phyloP scores from a whole-genome alignment of 2,797 vertebrate species.

The Molothrus ater region DNA sequence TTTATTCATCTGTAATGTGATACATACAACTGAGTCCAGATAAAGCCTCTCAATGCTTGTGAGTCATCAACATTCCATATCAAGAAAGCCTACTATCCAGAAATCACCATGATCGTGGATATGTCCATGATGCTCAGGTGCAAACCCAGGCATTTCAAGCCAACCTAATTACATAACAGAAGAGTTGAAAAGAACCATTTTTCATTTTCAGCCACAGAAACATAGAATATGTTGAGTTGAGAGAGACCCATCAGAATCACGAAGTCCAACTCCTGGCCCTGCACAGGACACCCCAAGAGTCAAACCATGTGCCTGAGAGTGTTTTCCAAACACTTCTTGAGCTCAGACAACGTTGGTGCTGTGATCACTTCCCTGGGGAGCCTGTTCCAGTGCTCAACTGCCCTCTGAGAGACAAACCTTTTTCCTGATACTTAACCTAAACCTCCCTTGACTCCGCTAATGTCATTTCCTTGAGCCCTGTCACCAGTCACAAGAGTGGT shows the following conservation, averaged over 20 bases:
- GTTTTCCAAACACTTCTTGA: background rate
- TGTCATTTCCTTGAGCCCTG: background rate
- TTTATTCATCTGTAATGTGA: background rate
- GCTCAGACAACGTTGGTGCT: background rate
- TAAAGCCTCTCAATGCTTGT: background rate
- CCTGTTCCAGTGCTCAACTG: background rate
- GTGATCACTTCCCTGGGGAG: background rate
- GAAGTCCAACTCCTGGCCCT: background rate
- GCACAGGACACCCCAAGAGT: background rate
- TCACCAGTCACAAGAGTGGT: fast-evolving
- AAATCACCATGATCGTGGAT: background rate
- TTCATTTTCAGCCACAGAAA: background rate
- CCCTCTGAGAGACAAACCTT: background rate
- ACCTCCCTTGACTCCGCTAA: background rate
- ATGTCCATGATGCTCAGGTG: background rate
- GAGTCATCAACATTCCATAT: background rate
- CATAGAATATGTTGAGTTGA: background rate
- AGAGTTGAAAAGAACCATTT: background rate
- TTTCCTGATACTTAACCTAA: background rate
- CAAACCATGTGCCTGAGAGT: background rate
- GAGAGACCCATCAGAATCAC: background rate
- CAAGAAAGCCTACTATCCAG: background rate
- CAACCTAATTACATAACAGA: background rate
- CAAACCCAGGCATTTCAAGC: background rate
- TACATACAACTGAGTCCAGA: background rate